Percentiles rank a stretch among this genome's conserved stretches.
Evolutionary conservation across 1,140 invertebrate genomes (phyloP).

Genomic region (Cardiocondyla obscurior): DNA sequence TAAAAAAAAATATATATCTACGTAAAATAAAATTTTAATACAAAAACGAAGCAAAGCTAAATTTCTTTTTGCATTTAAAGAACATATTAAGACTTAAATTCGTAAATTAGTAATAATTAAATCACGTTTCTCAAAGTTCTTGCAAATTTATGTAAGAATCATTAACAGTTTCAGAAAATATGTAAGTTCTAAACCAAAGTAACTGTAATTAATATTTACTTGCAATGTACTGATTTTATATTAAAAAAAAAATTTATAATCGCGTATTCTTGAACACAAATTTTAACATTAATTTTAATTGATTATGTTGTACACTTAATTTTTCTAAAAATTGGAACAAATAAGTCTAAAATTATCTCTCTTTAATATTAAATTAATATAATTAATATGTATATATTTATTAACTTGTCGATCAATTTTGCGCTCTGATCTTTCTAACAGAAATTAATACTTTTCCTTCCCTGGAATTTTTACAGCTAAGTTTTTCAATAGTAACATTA

Average conservation of each 20-base stretch:
- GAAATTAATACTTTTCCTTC: neutral
- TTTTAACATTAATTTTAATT: too few species aligned
- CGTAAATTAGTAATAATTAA: neutral
- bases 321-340: too few species aligned
- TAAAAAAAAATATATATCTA: slow-evolving; percentile 66
- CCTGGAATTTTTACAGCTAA: neutral
- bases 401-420: neutral
- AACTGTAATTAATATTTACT: too few species aligned
- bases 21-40: neutral
- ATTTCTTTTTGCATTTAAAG: neutral
- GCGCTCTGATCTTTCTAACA: neutral
- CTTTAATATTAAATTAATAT: too few species aligned
- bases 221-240: too few species aligned
- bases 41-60: neutral
- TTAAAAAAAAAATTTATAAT: too few species aligned
- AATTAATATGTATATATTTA: too few species aligned
- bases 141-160: neutral
- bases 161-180: too few species aligned
- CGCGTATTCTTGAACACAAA: too few species aligned
- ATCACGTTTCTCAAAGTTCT: neutral
- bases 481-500: neutral
- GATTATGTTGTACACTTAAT: too few species aligned
- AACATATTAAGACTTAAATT: slow-evolving; percentile 1
- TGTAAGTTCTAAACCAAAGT: too few species aligned
- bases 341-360: neutral